Conservation (phyloP, 2,888 invertebrate genomes). For the Lepidocyrtoides sp. region DNA sequence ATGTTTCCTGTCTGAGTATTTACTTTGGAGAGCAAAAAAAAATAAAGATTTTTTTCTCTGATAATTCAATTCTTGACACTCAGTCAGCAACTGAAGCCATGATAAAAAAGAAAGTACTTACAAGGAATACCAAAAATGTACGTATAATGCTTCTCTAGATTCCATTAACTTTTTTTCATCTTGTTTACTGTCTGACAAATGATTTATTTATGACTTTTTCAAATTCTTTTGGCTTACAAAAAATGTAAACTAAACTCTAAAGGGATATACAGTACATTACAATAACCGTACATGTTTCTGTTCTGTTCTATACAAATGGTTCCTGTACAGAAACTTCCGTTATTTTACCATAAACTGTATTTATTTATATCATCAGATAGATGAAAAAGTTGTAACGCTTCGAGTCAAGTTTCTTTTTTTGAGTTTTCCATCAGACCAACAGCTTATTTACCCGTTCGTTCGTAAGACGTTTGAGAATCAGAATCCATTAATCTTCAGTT, state of each 20-base stretch:
- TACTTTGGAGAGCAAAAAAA: conserved; percentile 35
- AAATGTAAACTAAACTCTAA: conserved; percentile 5
- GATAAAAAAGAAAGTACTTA: background rate
- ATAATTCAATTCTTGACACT: conserved; percentile 47
- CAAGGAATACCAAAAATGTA: conserved; percentile 15
- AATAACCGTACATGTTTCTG: background rate
- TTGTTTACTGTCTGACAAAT: conserved; percentile 52
- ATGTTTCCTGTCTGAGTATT: conserved; percentile 37
- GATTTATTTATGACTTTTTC: conserved; percentile 43
- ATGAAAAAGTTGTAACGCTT: background rate
- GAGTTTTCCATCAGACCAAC: conserved; percentile 30
- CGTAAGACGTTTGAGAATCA: conserved; percentile 25
- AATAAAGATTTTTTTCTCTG: conserved; percentile 1
- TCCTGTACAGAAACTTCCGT: background rate
- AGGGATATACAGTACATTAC: background rate
- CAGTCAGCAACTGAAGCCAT: background rate
- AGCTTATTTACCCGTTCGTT: conserved; percentile 40
- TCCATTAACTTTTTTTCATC: conserved; percentile 51
- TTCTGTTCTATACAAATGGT: background rate
- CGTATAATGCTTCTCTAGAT: background rate
- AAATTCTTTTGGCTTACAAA: conserved; percentile 14
- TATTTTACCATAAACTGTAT: background rate
- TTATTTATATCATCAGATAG: background rate
- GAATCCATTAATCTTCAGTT: conserved; percentile 59
- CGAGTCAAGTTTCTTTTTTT: background rate